phyloP scores from a whole-genome alignment of 2,797 vertebrate species.

The Craterocephalus amniculus region DNA sequence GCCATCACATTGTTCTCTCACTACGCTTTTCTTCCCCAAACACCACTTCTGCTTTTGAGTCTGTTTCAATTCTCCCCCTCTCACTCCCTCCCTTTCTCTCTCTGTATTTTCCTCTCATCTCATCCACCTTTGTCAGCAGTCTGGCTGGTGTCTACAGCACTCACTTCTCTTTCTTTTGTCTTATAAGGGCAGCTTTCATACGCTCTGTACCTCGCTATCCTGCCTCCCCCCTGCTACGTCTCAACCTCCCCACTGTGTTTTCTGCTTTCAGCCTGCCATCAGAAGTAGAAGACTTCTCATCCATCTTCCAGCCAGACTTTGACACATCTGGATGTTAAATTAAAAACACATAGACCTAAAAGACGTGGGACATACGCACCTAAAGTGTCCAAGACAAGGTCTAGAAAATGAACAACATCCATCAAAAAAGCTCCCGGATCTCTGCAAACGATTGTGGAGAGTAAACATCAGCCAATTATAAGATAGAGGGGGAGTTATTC shows the following conservation, averaged over 20 bases:
- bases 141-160: conserved; percentile 49
- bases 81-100: conserved; percentile 5
- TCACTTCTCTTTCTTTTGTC: conserved; percentile 46
- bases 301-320: conserved; percentile 70
- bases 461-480: conserved; percentile 52
- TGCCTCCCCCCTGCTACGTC: conserved; percentile 5
- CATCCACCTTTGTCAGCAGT: conserved; percentile 60
- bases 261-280: conserved; percentile 69
- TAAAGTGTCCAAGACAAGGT: conserved; percentile 71
- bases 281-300: conserved; percentile 70
- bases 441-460: conserved; percentile 21
- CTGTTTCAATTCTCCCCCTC: neutral
- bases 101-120: conserved; percentile 25
- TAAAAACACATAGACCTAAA: conserved; percentile 73
- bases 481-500: neutral
- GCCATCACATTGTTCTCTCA: conserved; percentile 21
- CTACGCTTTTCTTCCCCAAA: conserved; percentile 10
- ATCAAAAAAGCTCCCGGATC: conserved; percentile 65
- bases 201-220: conserved; percentile 29
- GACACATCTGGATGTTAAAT: conserved; percentile 74
- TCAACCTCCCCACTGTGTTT: conserved; percentile 46
- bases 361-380: conserved; percentile 70
- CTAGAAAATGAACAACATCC: conserved; percentile 81
- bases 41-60: conserved; percentile 33
- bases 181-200: conserved; percentile 62